These are phyloP conservation scores for Himalopsyche kuldschensis DNA, from an alignment of 2,888 invertebrate species.

Conservation along the genomic window DNA sequence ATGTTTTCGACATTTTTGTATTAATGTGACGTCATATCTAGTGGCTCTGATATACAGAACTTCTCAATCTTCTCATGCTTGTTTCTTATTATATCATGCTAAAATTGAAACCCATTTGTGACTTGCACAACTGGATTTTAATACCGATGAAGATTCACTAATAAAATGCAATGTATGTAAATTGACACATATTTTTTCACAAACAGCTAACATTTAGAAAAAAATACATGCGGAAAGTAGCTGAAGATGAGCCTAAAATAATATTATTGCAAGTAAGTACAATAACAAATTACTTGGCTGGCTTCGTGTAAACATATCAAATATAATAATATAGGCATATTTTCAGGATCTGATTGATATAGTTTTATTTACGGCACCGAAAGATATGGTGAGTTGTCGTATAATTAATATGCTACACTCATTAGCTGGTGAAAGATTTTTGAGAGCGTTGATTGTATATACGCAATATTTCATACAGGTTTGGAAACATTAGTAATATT, in stretches of 20 bases:
- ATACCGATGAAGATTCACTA: no score
- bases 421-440: conserved; percentile 16
- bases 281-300: no score
- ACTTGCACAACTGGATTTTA: no score
- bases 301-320: no score
- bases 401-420: conserved; percentile 19
- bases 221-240: conserved; percentile 16
- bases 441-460: conserved; percentile 27
- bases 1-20: no score
- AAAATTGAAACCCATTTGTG: no score
- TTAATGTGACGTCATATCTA: no score
- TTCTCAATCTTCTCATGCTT: no score
- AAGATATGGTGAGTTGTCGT: neutral
- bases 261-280: conserved; percentile 24
- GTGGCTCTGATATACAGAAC: no score
- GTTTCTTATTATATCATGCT: no score
- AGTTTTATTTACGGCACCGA: conserved; percentile 27
- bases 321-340: no score
- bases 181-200: neutral
- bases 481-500: neutral
- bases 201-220: conserved; percentile 13
- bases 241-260: conserved; percentile 12
- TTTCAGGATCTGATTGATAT: conserved; percentile 34
- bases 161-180: neutral
- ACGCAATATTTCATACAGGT: conserved; percentile 32